These are phyloP conservation scores for Diplazon laetatorius DNA, from an alignment of 2,888 invertebrate genomes.

Conservation along the genomic window DNA sequence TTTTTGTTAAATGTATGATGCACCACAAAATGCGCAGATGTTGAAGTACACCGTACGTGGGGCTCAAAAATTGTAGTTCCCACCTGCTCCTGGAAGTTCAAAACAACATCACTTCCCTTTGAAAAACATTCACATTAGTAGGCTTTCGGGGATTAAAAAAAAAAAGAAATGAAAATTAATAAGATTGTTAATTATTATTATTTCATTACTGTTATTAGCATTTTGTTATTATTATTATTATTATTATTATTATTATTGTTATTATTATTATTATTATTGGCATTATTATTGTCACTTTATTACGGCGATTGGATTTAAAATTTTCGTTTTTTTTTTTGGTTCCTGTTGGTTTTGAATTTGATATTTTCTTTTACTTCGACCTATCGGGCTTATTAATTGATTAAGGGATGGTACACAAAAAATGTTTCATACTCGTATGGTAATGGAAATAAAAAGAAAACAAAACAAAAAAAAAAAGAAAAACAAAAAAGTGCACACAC, in stretches of 20 bases:
- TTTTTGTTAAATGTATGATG: conserved; percentile 79
- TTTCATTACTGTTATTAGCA: conserved; percentile 49
- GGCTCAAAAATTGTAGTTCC: conserved; percentile 82
- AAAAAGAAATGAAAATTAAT: too few relatives aligned
- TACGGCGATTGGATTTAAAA: conserved; percentile 57
- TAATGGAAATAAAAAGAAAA: too few relatives aligned
- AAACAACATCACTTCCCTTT: conserved; percentile 83
- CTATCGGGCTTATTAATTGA: conserved; percentile 67
- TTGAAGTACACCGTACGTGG: conserved; percentile 82
- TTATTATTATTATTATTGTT: conserved; percentile 65
- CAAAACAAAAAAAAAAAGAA: too few relatives aligned
- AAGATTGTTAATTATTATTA: conserved; percentile 56
- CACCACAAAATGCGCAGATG: conserved; percentile 82
- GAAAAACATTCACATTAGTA: conserved; percentile 80
- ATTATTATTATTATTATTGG: conserved; percentile 61
- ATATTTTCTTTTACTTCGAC: conserved; percentile 68
- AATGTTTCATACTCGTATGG: conserved; percentile 39
- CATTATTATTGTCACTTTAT: conserved; percentile 54
- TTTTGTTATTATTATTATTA: conserved; percentile 37
- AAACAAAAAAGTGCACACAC: conserved; percentile 47
- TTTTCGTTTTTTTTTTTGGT: conserved; percentile 45
- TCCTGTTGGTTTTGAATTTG: conserved; percentile 35
- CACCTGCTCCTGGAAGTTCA: conserved; percentile 83
- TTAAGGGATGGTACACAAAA: conserved; percentile 69
- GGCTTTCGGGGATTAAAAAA: too few relatives aligned